phyloP scores from a whole-genome alignment of 2,888 invertebrate genomes.

The Erebia epiphron region DNA sequence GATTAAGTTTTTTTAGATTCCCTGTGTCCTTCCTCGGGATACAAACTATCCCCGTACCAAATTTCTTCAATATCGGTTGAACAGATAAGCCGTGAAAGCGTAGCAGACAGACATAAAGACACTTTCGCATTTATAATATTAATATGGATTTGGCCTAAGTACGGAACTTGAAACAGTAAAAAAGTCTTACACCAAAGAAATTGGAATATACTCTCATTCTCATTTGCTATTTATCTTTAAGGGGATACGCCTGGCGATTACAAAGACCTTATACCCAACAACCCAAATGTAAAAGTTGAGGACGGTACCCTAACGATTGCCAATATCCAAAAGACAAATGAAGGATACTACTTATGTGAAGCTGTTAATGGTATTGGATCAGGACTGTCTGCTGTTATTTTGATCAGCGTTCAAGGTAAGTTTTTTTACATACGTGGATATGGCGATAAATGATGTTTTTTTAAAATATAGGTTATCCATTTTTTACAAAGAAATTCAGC shows the following conservation, averaged over 20 bases:
- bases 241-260: constrained; percentile 96
- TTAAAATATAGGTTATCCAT: background rate
- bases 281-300: constrained; percentile 95
- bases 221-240: constrained; percentile 56
- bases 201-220: background rate
- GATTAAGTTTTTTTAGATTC: too few species aligned
- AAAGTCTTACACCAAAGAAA: background rate
- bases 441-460: background rate
- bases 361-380: constrained; percentile 98
- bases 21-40: too few species aligned
- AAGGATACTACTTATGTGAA: constrained; percentile 97
- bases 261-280: constrained; percentile 94
- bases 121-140: too few species aligned
- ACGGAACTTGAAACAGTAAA: background rate
- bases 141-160: background rate
- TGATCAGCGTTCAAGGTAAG: constrained; percentile 95
- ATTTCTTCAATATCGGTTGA: too few species aligned
- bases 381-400: constrained; percentile 96
- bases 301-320: constrained; percentile 96
- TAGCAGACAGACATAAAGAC: too few species aligned
- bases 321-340: constrained; percentile 96
- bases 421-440: background rate
- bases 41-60: too few species aligned
- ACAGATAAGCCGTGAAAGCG: too few species aligned
- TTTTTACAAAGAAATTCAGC: background rate